Base-by-base conservation (phyloP, 35 echinoderm and acorn worm genomes). In the Apostichopus japonicus region DNA sequence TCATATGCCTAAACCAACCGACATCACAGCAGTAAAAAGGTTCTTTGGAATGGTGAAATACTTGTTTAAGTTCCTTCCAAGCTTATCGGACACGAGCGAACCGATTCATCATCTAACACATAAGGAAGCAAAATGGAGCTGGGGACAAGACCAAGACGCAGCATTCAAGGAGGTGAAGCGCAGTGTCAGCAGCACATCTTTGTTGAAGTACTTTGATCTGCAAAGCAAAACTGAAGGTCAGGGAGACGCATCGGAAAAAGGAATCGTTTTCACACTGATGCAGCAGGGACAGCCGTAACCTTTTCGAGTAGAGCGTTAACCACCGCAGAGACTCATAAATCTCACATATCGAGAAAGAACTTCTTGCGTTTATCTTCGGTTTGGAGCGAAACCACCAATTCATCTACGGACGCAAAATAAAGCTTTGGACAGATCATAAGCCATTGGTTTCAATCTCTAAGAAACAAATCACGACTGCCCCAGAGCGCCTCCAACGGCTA, bases 281-380 rank as follows among this genome's bases (percentile, higher is more conserved):
- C 93, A 94, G 82, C 53, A 96, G 14, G 93, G 90, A 72, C 90
- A 94, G 56, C 93, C 92, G n/a, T 33, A 33, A 33, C 27, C 27
- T 33, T 1, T 33, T 33, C 2, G 27, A 33, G 27, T 33, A 33
- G 27, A 33, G 27, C 27, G 27, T 33, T 0, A 33, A 1, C 27
- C 27, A 33, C 27, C 27, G 27, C 27, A 33, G 82, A 94, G 78
- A 90, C 55, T 14, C 27, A 33, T 33, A 79, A 3, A 94, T 94
- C 27, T 92, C 90, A 1, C 95, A 94, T 4, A 96, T 94, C 62
- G 93, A 96, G 83, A 96, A 94, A 23, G 95, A 96, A 87, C 93
- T 65, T 33, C 27, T 33, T 33, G 0, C 27, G 27, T 33, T 33
- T 1, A 33, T 92, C 16, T 94, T 92, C 56, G 80, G 89, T 6